Evolutionary conservation across 2,797 vertebrate species (phyloP).

Genomic region (Crossoptilon crossoptilon): DNA sequence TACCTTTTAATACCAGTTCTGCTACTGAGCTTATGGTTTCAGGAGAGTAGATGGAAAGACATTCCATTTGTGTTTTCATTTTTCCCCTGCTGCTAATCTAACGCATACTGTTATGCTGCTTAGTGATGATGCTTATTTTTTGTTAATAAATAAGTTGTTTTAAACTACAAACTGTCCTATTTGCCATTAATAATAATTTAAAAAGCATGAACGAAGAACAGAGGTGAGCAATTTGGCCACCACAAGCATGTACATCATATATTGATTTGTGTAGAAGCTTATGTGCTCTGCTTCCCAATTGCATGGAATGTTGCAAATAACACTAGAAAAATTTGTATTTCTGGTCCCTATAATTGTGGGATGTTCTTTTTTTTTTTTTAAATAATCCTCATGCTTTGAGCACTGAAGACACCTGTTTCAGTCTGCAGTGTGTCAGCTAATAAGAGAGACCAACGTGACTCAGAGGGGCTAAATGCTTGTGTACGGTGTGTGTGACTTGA

Average conservation of each 20-base stretch:
- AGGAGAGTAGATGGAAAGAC: neutral
- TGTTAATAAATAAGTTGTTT: neutral
- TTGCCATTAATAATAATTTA: neutral
- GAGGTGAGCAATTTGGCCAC: neutral
- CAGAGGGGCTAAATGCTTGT: neutral
- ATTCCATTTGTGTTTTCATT: neutral
- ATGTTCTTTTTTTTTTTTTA: neutral
- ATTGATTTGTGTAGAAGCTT: neutral
- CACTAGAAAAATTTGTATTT: neutral
- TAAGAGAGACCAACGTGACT: accelerated
- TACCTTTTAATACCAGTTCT: neutral
- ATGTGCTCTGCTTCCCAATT: neutral
- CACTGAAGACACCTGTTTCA: neutral
- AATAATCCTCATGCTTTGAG: neutral
- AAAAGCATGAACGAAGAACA: neutral
- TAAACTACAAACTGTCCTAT: neutral
- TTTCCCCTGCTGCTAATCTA: neutral
- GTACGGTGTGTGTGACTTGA: neutral
- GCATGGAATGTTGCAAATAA: neutral
- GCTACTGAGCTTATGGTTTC: neutral
- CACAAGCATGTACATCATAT: neutral
- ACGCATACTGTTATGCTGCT: neutral
- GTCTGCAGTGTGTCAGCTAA: neutral
- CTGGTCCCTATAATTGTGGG: neutral
- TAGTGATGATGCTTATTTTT: neutral